Conservation (phyloP, 2,113 vertebrate genomes). For the Peromyscus maniculatus region DNA sequence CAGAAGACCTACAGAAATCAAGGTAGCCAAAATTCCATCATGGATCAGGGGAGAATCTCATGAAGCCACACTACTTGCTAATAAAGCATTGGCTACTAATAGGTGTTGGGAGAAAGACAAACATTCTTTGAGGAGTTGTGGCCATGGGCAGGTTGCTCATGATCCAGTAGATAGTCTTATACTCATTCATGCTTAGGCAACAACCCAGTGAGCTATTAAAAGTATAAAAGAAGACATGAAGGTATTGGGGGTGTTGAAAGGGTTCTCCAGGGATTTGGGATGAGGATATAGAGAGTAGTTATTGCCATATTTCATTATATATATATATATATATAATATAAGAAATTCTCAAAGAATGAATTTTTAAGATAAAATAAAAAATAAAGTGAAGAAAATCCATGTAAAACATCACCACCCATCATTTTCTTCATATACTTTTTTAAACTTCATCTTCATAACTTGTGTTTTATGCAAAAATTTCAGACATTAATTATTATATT, state of each 20-base stretch:
- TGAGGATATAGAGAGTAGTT: not conserved
- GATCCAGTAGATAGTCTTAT: not conserved
- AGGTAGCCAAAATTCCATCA: not conserved
- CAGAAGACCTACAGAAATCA: not conserved
- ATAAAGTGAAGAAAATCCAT: not conserved
- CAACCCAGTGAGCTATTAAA: not conserved
- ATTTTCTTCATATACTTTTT: not conserved
- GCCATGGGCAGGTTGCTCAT: not conserved
- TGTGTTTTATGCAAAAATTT: not conserved
- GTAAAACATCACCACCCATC: not conserved
- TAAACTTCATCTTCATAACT: not conserved
- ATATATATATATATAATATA: not conserved
- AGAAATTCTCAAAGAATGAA: not conserved
- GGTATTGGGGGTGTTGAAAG: not conserved
- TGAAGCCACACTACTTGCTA: not conserved
- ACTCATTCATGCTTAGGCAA: not conserved
- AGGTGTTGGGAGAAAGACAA: not conserved
- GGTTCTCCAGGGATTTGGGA: not conserved
- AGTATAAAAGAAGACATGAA: not conserved
- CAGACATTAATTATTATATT: not conserved
- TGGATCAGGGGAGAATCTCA: not conserved
- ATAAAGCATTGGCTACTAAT: not conserved
- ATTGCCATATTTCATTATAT: not conserved
- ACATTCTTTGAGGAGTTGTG: not conserved
- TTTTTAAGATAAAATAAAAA: not conserved